Percentiles rank a stretch among this genome's conserved stretches.
Conservation (phyloP, 2,797 vertebrate genomes). For the Microchirus variegatus region DNA sequence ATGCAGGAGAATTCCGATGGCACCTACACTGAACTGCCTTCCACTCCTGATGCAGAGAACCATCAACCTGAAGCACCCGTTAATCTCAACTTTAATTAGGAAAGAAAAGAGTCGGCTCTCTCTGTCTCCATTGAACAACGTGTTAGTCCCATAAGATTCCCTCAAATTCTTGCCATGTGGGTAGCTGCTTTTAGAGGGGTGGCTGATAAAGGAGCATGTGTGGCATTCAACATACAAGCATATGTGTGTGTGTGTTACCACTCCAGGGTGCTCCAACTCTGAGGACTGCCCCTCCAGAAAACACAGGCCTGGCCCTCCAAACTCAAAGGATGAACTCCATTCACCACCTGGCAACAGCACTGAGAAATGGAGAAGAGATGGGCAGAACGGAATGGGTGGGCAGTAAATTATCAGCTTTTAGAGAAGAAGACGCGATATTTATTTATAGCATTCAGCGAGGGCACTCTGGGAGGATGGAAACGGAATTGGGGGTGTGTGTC, state of each 20-base stretch:
- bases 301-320: conserved; percentile 78
- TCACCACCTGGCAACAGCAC: conserved; percentile 72
- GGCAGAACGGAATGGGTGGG: conserved; percentile 70
- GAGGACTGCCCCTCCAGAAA: conserved; percentile 77
- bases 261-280: conserved; percentile 82
- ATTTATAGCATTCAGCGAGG: conserved; percentile 81
- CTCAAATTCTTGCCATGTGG: conserved; percentile 32
- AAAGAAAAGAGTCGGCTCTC: conserved; percentile 49
- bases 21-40: neutral
- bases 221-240: conserved; percentile 63
- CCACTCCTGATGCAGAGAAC: conserved; percentile 45
- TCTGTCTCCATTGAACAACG: conserved; percentile 35
- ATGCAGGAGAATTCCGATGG: neutral
- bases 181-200: conserved; percentile 45
- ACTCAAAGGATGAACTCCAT: conserved; percentile 76
- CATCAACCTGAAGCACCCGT: conserved; percentile 59
- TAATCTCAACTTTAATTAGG: conserved; percentile 55
- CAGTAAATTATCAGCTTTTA: conserved; percentile 81
- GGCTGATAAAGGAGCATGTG: conserved; percentile 68
- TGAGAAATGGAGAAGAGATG: conserved; percentile 80
- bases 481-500: conserved; percentile 44
- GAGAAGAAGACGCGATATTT: conserved; percentile 74
- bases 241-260: conserved; percentile 62
- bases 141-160: conserved; percentile 30
- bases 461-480: conserved; percentile 43